Evolutionary conservation across 2,797 vertebrate species (phyloP).

Genomic region (Passerculus sandwichensis): DNA sequence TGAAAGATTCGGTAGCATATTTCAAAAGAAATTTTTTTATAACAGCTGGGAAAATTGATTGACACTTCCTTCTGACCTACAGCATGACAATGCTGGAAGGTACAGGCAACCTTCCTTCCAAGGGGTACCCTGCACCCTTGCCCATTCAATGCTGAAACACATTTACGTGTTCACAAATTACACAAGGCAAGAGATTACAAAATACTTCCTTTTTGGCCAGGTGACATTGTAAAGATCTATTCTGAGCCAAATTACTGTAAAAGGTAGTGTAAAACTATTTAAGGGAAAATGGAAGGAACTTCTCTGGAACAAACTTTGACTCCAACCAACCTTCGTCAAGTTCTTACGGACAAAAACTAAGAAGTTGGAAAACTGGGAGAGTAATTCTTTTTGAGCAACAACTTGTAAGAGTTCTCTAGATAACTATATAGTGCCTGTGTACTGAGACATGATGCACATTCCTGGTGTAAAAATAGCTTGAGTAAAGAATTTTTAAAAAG

Average conservation of each 20-base stretch:
- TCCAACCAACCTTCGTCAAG: neutral
- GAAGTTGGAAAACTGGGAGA: neutral
- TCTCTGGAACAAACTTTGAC: neutral
- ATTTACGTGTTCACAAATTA: neutral
- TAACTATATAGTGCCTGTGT: neutral
- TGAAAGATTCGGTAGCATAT: neutral
- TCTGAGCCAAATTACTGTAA: neutral
- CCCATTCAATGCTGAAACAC: neutral
- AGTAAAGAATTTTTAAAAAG: neutral
- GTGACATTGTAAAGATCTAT: neutral
- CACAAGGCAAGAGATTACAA: neutral
- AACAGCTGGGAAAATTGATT: neutral
- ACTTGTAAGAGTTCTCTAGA: neutral
- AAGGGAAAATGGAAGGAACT: neutral
- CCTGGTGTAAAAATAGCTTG: neutral
- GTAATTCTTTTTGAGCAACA: neutral
- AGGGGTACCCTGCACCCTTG: neutral
- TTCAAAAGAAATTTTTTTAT: neutral
- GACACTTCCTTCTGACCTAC: neutral
- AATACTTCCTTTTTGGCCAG: neutral
- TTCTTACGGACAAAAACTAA: neutral
- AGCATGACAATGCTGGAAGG: neutral
- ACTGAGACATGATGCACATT: neutral
- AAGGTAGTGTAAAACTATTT: neutral
- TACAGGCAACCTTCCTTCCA: neutral